These are phyloP conservation scores for Urocyon cinereoargenteus DNA, from an alignment of 2,797 vertebrate species.

Conservation along the genomic window DNA sequence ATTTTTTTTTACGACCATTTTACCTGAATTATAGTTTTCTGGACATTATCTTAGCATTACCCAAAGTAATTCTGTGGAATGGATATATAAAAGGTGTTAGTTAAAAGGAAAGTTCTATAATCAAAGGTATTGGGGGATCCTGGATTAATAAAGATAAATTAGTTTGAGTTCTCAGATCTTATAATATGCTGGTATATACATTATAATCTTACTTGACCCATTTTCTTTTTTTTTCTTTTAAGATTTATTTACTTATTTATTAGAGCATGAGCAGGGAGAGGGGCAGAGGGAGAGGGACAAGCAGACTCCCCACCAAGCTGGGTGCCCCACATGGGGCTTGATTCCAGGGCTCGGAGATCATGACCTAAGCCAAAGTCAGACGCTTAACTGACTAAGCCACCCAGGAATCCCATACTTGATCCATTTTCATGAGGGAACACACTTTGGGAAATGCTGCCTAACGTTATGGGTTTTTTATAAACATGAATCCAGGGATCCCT, in stretches of 20 bases:
- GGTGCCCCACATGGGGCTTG: not conserved
- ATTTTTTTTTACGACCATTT: not conserved
- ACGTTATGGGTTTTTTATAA: not conserved
- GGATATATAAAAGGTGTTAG: not conserved
- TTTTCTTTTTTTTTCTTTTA: not conserved
- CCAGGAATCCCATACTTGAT: not conserved
- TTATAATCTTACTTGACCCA: not conserved
- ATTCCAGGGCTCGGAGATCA: not conserved
- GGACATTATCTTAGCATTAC: not conserved
- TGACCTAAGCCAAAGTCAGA: not conserved
- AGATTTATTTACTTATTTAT: not conserved
- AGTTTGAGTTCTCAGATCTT: not conserved
- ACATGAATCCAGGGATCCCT: not conserved
- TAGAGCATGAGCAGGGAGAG: not conserved
- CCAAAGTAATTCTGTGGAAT: not conserved
- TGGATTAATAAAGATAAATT: not conserved
- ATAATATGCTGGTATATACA: not conserved
- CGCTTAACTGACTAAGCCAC: not conserved
- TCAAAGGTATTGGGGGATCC: not conserved
- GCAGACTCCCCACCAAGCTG: not conserved
- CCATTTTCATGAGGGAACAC: not conserved
- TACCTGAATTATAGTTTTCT: slow-evolving; percentile 10
- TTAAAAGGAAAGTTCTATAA: not conserved
- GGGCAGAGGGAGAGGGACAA: not conserved
- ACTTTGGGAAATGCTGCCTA: not conserved